Evolutionary conservation across 2,888 invertebrate genomes (phyloP), one percentile per base, ranked within the genome.

Genomic region (Diarsia mendica): DNA sequence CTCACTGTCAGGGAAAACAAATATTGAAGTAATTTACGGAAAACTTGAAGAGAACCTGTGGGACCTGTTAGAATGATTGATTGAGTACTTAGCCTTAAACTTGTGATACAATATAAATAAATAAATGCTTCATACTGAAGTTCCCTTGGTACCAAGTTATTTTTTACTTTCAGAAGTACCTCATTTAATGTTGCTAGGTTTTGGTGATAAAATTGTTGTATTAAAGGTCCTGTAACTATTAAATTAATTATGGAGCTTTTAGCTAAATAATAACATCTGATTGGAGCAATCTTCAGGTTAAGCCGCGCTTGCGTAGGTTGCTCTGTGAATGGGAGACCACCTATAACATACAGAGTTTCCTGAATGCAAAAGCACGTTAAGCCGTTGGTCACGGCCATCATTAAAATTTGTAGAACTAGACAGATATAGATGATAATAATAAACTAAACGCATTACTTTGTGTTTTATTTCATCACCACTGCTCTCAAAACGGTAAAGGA

Each of bases 21-120:
- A 80, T 71, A 68, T 80, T 60, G 60, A 76, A 80, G 71, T 80
- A 77, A 77, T 80, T 80, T 71, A 49, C 58, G 76, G 55, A 58
- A 76, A 80, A 80, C 71, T 80, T 67, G 71, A 65, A 28, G 58
- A 49, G 61, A 75, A 33, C 80, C 80, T 72, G 53, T 55, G 80
- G 80, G 80, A 77, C 76, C 77, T 66, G 80, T 80, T 80, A 72
- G 53, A 77, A 66, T 80, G 80, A 80, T 80, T 80, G 80, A 80
- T 80, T 77, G 80, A 80, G 60, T 80, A 80, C 80, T 80, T 80
- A 80, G 60, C 60, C 65, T 55, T 53, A 80, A 80, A 80, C 53
- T 77, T 80, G 55, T 71, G 39, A 72, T 55, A 66, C 28, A 68
- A 60, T 13, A 55, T 61, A 68, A 65, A 75, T 78, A 74, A 74